These are phyloP conservation scores for Diadegma fenestrale DNA, from an alignment of 2,888 invertebrate species.

Conservation along the genomic window DNA sequence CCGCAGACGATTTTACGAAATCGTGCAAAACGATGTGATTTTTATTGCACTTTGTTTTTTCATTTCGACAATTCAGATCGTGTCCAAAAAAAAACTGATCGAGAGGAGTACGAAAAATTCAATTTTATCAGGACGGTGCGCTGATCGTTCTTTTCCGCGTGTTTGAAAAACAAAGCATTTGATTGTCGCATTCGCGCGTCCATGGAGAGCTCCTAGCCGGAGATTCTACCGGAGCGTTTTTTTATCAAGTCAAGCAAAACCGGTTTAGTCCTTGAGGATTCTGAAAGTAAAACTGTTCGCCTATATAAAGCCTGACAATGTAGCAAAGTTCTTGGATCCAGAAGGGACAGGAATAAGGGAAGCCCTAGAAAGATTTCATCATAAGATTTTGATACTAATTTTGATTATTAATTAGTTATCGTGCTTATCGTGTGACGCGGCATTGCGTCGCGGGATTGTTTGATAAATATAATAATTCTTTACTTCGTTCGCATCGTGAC, in stretches of 20 bases:
- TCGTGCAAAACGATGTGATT: no score
- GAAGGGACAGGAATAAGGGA: neutral
- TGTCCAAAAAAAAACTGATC: no score
- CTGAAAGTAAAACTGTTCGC: neutral
- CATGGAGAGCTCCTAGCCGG: neutral
- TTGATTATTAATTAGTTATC: neutral
- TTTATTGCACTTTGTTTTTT: no score
- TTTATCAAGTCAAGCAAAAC: neutral
- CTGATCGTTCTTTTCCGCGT: no score
- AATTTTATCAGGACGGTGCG: no score
- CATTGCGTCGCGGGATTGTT: neutral
- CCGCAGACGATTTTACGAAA: no score
- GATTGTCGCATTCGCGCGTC: neutral
- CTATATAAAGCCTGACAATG: neutral
- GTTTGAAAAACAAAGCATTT: neutral
- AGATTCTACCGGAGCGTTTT: neutral
- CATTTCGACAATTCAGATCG: no score
- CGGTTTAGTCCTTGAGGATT: conserved; percentile 14
- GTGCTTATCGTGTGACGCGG: neutral
- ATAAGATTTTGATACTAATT: neutral
- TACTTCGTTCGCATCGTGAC: neutral
- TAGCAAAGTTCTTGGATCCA: neutral
- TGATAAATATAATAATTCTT: neutral
- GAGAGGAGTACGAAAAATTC: no score
- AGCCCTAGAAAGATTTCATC: neutral